Evolutionary conservation across 2,113 vertebrate species (phyloP), one percentile per base, ranked within the genome.

Genomic region (Meleagris gallopavo): DNA sequence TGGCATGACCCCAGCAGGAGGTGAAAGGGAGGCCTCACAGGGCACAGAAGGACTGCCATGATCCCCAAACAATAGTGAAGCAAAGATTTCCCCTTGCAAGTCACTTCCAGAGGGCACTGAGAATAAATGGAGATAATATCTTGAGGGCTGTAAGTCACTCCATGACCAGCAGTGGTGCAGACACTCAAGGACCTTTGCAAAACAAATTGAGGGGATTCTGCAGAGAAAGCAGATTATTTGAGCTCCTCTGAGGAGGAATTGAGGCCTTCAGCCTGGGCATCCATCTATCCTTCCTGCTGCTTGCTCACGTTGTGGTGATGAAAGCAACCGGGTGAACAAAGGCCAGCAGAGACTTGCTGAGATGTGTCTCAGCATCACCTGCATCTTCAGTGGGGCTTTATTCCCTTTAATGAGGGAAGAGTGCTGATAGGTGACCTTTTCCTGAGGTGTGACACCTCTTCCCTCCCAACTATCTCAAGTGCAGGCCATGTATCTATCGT

Each of bases 151-250:
- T 36, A 32, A 75, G 54, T 70, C 7, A 43, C 24, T 11, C 36
- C 0, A 0, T 16, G 52, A 65, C n/a, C n/a, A n/a, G 9, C 13
- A 20, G 30, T 11, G 38, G 13, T 30, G 16, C 18, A 50, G 48
- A 18, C 7, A 40, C 22, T 30, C 34, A 52, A 32, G 20, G 11
- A 36, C 46, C 10, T 52, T 48, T 41, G 17, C 13, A 13, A 36
- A 74, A 57, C 32, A 30, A 43, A 11, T 11, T 16, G 21, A 25
- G 11, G 11, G 18, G 45, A 40, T 52, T 40, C 19, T 62, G 74
- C n/a, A 50, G 24, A 77, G 27, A 20, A 15, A 20, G 58, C 27
- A 14, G 34, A 30, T 19, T 13, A 41, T 40, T 32, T 54, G 38
- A 25, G 12, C 16, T 10, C 16, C 10, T 57, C 36, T 21, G 20